Conservation (phyloP, 2,113 vertebrate genomes). For the Fulmarus glacialis region DNA sequence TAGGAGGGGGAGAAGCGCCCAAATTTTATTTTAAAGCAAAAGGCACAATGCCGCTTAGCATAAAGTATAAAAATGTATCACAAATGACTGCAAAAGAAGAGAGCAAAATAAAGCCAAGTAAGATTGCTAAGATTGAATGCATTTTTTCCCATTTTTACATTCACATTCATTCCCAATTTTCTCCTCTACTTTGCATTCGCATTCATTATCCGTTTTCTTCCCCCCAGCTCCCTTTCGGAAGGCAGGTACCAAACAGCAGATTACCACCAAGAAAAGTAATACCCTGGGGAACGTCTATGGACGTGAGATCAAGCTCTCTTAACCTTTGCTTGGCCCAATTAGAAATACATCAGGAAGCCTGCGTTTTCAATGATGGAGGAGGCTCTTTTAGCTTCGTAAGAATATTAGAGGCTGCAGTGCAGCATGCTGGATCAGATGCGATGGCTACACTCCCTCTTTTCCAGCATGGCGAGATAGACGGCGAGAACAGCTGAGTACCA, state of each 20-base stretch:
- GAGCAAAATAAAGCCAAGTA: constrained; percentile 16
- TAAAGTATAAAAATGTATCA: constrained; percentile 7
- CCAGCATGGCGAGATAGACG: neutral
- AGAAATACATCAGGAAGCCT: neutral
- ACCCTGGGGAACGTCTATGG: neutral
- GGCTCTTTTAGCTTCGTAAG: neutral
- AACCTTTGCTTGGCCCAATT: neutral
- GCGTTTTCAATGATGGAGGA: neutral
- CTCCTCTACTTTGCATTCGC: neutral
- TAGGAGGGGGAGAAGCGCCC: neutral
- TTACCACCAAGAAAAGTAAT: neutral
- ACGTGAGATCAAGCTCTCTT: neutral
- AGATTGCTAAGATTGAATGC: neutral
- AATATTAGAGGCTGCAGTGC: neutral
- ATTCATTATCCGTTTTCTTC: neutral
- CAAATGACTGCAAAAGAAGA: neutral
- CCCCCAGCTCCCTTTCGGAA: neutral
- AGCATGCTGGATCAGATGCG: neutral
- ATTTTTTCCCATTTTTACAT: neutral
- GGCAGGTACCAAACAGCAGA: neutral
- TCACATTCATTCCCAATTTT: neutral
- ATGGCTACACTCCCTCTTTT: neutral
- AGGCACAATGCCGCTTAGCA: neutral
- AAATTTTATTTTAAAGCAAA: neutral
- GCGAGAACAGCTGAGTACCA: neutral